These are phyloP conservation scores for Drosophila prolongata DNA, from an alignment of 2,888 invertebrate species.

Conservation along the genomic window DNA sequence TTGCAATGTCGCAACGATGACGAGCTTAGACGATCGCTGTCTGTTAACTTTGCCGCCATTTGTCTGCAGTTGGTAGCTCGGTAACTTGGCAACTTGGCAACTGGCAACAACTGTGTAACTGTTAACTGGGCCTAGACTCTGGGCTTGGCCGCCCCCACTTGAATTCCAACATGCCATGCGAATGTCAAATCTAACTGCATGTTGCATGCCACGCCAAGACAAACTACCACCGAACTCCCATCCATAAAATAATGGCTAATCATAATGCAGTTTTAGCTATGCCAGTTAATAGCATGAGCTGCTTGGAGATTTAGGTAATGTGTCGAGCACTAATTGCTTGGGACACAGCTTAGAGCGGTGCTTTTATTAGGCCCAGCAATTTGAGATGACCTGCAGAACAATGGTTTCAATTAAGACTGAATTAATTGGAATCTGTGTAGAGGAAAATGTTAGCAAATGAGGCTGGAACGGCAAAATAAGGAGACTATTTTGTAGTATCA, in stretches of 20 bases:
- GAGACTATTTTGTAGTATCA: constrained; percentile 23
- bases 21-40: constrained; percentile 32
- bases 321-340: constrained; percentile 38
- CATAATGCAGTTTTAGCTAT: constrained; percentile 59
- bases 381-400: constrained; percentile 26
- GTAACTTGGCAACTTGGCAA: constrained; percentile 18
- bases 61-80: constrained; percentile 45
- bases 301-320: constrained; percentile 38
- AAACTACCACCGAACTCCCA: constrained; percentile 10
- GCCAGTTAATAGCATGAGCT: constrained; percentile 51
- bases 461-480: constrained; percentile 17
- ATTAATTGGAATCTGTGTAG: constrained; percentile 15
- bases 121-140: constrained; percentile 44
- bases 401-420: constrained; percentile 14
- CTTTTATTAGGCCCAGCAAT: constrained; percentile 2
- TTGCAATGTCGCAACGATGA: constrained; percentile 69
- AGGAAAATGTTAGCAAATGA: constrained; percentile 25
- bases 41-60: constrained; percentile 66
- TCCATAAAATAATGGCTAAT: constrained; percentile 65
- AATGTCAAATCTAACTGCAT: constrained; percentile 70
- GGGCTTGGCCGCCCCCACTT: constrained; percentile 47
- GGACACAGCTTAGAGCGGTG: constrained; percentile 1
- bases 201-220: constrained; percentile 67
- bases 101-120: constrained; percentile 43
- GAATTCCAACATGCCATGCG: constrained; percentile 66